Conservation (phyloP, 2,888 invertebrate species). For the Hymenopus coronatus region DNA sequence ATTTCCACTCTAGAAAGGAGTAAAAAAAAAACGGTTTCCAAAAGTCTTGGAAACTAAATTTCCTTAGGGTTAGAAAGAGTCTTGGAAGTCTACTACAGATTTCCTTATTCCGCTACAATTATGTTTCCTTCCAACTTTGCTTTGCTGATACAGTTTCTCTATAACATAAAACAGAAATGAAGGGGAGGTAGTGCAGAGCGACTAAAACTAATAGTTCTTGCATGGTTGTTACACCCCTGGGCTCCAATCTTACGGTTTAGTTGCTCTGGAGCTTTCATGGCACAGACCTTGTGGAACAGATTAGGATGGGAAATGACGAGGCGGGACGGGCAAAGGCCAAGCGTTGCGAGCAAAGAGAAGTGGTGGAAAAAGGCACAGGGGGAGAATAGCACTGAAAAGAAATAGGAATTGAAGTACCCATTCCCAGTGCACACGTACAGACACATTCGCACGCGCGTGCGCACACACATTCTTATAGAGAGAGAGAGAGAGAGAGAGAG, state of each 20-base stretch:
- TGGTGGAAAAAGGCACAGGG: background rate
- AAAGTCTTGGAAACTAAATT: too few relatives aligned
- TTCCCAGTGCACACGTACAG: background rate
- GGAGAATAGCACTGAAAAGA: background rate
- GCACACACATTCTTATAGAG: background rate
- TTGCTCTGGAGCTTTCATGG: background rate
- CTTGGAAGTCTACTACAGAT: too few relatives aligned
- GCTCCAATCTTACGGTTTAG: slow-evolving; percentile 23
- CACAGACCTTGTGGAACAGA: slow-evolving; percentile 4
- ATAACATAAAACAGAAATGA: background rate
- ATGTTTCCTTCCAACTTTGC: background rate
- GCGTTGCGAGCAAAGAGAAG: background rate
- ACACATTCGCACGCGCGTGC: background rate
- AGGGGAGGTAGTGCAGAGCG: background rate
- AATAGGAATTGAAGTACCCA: background rate
- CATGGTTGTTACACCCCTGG: slow-evolving; percentile 7
- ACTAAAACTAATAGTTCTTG: background rate
- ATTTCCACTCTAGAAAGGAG: too few relatives aligned
- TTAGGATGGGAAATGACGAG: background rate
- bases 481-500: background rate
- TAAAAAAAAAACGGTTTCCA: too few relatives aligned
- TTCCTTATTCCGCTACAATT: too few relatives aligned
- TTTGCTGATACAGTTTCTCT: background rate
- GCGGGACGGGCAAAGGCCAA: background rate
- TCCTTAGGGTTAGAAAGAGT: too few relatives aligned